Evolutionary conservation across 1,140 invertebrate genomes (phyloP), one percentile per base, ranked within the genome.

Genomic region (Pantala flavescens): DNA sequence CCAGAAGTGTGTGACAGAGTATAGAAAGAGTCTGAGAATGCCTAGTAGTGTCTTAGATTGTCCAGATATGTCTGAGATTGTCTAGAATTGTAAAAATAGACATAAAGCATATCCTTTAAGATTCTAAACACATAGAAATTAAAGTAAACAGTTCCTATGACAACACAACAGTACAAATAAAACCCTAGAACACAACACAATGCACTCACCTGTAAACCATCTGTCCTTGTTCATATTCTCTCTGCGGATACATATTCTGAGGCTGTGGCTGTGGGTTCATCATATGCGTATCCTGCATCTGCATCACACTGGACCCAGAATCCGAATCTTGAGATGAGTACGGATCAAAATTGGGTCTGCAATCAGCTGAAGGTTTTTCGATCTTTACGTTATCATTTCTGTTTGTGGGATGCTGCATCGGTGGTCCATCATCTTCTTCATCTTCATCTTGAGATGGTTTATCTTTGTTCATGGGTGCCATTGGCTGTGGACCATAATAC

Each of bases 321-420:
- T 91, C 91, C 0, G 88, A 89, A 77, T 90, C 89, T 79, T 89
- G 88, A 77, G 87, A 88, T 73, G 88, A 79, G 77, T 90, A 90
- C 0, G 87, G 84, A 76, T 89, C 88, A 81, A 88, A 77, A n/a
- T 24, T 21, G 73, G 42, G 43, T 70, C 0, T 83, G 80, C 36
- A 63, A 3, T 14, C n/a, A 3, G 12, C 5, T 3, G 3, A 3
- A 1, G 16, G 3, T 12, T 63, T 63, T 12, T 63, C 49, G 2
- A 63, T 1, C 12, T 63, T 63, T 5, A 63, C 49, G 16, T 63
- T 63, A 3, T 63, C 49, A 3, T 7, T 5, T 21, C 49, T 16
- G n/a, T 21, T 63, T 63, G 49, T 5, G 28, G 49, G 5, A 63
- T 63, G 16, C 5, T 63, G 9, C 10, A 16, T 49, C 12, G 3